A percentile compares a stretch with the other conserved stretches of the same genome.
These are phyloP conservation scores for Geotrupes spiniger DNA, from an alignment of 2,888 invertebrate species.

Conservation along the genomic window DNA sequence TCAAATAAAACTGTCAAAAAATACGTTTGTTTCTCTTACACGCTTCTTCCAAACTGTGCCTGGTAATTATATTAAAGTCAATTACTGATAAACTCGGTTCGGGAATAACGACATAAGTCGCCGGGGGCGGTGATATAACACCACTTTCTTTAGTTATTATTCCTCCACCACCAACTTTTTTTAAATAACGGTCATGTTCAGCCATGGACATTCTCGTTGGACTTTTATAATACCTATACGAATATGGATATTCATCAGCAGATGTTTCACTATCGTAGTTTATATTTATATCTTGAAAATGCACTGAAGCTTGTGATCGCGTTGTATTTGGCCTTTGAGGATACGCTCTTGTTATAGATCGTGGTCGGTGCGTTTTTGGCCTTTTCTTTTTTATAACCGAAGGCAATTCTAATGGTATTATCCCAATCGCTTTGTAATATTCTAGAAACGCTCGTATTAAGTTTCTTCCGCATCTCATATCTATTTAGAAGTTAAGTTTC, in stretches of 20 bases:
- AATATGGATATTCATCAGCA: conserved; percentile 46
- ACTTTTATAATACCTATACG: conserved; percentile 37
- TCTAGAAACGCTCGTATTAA: conserved; percentile 73
- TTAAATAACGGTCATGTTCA: conserved; percentile 4
- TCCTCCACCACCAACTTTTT: conserved; percentile 9
- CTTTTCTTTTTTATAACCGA: conserved; percentile 29
- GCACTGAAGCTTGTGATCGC: conserved; percentile 53
- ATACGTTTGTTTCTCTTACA: conserved; percentile 29
- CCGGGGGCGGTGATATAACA: conserved; percentile 32
- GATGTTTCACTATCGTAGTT: conserved; percentile 57
- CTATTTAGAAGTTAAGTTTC: conserved; percentile 51
- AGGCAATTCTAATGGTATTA: conserved; percentile 54
- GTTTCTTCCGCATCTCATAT: conserved; percentile 76
- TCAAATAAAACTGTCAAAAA: conserved; percentile 13
- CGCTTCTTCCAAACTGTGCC: conserved; percentile 50
- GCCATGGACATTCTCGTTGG: conserved; percentile 29
- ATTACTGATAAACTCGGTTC: conserved; percentile 69
- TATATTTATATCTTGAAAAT: conserved; percentile 56
- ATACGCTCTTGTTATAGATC: conserved; percentile 46
- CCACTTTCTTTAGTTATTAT: conserved; percentile 21
- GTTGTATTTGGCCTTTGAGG: conserved; percentile 52
- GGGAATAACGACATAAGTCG: conserved; percentile 50
- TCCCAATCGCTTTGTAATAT: conserved; percentile 74
- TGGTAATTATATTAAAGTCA: conserved; percentile 49
- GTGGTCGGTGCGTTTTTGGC: conserved; percentile 35